Conservation (phyloP, 1,140 invertebrate species). For the Ceratitis capitata region DNA sequence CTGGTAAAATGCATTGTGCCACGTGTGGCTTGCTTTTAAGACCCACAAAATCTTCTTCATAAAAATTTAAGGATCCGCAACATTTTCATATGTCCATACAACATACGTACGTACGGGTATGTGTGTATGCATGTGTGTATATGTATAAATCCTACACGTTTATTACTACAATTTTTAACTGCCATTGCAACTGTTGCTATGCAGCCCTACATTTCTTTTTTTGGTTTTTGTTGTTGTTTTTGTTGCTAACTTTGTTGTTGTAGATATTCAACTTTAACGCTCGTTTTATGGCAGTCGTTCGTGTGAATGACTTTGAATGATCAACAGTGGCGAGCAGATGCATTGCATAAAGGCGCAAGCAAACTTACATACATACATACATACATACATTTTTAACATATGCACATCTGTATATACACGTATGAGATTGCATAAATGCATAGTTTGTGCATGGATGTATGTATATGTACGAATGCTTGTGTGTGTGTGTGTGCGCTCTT, state of each 20-base stretch:
- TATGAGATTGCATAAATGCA: neutral
- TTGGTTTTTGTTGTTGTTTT: neutral
- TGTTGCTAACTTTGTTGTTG: neutral
- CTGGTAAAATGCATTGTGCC: neutral
- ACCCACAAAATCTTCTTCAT: neutral
- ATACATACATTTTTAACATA: neutral
- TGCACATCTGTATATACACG: neutral
- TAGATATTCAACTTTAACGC: constrained; percentile 2
- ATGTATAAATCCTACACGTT: neutral
- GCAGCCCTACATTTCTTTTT: constrained; percentile 13
- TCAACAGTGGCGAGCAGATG: neutral
- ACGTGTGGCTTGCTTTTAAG: neutral
- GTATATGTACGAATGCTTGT: neutral
- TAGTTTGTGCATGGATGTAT: no score
- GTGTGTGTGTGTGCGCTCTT: neutral
- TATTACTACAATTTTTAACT: neutral
- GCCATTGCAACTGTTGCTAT: constrained; percentile 16
- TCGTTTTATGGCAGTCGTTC: constrained; percentile 22
- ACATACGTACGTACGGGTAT: no score
- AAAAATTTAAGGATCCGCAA: neutral
- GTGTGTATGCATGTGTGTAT: no score
- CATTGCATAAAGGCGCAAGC: neutral
- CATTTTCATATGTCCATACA: neutral
- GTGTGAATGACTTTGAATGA: constrained; percentile 30
- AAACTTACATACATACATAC: neutral